Conservation (phyloP, 2,797 vertebrate genomes). For the Chiroxiphia lanceolata region DNA sequence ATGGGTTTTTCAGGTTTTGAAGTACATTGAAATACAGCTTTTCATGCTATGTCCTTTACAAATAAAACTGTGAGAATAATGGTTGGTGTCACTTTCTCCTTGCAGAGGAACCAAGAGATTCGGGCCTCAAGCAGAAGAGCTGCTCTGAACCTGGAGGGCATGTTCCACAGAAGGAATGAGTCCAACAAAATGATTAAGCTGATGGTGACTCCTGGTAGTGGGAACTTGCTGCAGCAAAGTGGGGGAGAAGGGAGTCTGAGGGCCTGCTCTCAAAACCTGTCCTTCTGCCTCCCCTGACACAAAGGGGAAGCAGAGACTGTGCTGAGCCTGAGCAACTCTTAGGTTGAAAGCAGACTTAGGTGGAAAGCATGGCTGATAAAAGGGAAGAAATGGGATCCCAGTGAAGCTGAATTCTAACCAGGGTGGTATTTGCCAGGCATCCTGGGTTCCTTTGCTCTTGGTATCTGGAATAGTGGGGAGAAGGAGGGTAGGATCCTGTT, state of each 20-base stretch:
- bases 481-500: not conserved
- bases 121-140: not conserved
- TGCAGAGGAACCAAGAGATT: not conserved
- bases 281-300: not conserved
- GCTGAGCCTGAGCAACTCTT: not conserved
- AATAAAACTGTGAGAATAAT: slow-evolving; percentile 80
- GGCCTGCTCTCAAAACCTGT: not conserved
- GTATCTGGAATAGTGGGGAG: not conserved
- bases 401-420: not conserved
- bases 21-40: slow-evolving; percentile 81
- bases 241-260: not conserved
- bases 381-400: not conserved
- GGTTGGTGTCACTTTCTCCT: slow-evolving; percentile 48
- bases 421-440: rapidly evolving
- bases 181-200: not conserved
- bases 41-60: slow-evolving; percentile 82
- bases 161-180: not conserved
- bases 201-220: not conserved
- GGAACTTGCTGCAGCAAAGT: not conserved
- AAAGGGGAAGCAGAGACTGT: not conserved
- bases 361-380: rapidly evolving
- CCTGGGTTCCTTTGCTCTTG: not conserved
- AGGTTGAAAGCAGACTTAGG: not conserved
- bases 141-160: not conserved
- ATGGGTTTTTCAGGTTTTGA: slow-evolving; percentile 79